Percentiles rank a stretch among this genome's conserved stretches.
phyloP scores from a whole-genome alignment of 1,140 invertebrate genomes.

The Acarapis woodi region DNA sequence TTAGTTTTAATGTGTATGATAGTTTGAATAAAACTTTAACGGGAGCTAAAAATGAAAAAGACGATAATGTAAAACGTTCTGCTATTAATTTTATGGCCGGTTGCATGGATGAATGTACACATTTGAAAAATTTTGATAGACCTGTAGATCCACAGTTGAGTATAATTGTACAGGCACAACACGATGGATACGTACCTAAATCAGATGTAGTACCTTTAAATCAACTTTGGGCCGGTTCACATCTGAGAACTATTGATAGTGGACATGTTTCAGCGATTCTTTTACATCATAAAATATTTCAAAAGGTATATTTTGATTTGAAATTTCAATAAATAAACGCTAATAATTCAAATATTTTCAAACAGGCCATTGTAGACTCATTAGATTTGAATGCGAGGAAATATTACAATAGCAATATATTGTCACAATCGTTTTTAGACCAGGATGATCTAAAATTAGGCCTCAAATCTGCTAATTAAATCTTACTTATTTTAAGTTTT shows the following conservation, averaged over 20 bases:
- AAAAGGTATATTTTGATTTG: not conserved
- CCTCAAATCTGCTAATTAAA: no score
- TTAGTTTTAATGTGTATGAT: no score
- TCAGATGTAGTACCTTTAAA: slow-evolving; percentile 44
- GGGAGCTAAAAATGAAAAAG: not conserved
- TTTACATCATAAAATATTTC: slow-evolving; percentile 16
- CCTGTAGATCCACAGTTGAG: slow-evolving; percentile 14
- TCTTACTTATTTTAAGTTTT: no score
- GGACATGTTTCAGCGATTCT: slow-evolving; percentile 75
- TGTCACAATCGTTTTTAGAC: no score
- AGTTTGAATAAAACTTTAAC: no score
- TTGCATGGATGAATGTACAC: slow-evolving; percentile 95
- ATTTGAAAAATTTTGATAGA: slow-evolving; percentile 59
- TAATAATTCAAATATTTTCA: not conserved
- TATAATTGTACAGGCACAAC: slow-evolving; percentile 19
- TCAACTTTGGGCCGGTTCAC: slow-evolving; percentile 67
- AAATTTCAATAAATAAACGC: not conserved
- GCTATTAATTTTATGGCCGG: slow-evolving; percentile 80
- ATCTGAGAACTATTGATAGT: slow-evolving; percentile 52
- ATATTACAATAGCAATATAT: slow-evolving; percentile 2
- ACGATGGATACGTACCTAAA: slow-evolving; percentile 74
- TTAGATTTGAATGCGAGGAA: slow-evolving; percentile 5
- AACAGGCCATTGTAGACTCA: slow-evolving; percentile 5
- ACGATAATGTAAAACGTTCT: slow-evolving; percentile 18
- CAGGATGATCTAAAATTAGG: no score